Evolutionary conservation across 2,888 invertebrate genomes (phyloP).

Genomic region (Thelaira solivaga): DNA sequence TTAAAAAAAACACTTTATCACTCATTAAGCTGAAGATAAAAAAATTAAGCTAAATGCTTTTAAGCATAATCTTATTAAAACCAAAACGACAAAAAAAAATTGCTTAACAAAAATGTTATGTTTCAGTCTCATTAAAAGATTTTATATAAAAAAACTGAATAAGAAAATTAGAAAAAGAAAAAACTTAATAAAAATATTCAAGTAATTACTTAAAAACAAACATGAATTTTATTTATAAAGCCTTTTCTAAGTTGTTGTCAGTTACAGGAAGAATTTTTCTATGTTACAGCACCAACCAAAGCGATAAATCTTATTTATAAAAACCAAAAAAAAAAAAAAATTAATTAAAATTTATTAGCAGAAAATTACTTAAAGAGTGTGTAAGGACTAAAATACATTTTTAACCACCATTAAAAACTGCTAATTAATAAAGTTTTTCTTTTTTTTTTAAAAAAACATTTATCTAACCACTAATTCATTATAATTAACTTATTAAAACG

Average conservation of each 20-base stretch:
- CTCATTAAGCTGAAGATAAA: slow-evolving; percentile 9
- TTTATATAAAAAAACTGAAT: not conserved
- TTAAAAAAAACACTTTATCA: not conserved
- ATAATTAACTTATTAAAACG: slow-evolving; percentile 3
- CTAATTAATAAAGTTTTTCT: not conserved
- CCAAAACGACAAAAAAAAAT: not conserved
- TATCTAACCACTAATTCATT: not conserved
- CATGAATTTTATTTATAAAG: not conserved
- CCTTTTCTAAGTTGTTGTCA: not conserved
- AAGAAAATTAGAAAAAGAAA: not conserved
- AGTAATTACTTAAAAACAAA: not conserved
- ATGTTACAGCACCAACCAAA: not conserved
- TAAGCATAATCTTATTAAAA: slow-evolving; percentile 24
- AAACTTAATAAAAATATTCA: not conserved
- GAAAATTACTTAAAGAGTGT: not conserved
- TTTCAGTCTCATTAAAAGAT: not conserved
- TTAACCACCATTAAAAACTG: not conserved
- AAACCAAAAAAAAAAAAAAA: too few species aligned
- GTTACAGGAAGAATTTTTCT: slow-evolving; percentile 26
- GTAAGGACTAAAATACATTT: not conserved
- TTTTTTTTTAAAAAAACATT: not conserved
- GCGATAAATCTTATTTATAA: not conserved
- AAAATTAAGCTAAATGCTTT: slow-evolving; percentile 16
- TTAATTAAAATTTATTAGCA: slow-evolving; percentile 10
- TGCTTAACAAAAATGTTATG: not conserved